phyloP scores from a whole-genome alignment of 2,113 vertebrate genomes.

The Cairina moschata region DNA sequence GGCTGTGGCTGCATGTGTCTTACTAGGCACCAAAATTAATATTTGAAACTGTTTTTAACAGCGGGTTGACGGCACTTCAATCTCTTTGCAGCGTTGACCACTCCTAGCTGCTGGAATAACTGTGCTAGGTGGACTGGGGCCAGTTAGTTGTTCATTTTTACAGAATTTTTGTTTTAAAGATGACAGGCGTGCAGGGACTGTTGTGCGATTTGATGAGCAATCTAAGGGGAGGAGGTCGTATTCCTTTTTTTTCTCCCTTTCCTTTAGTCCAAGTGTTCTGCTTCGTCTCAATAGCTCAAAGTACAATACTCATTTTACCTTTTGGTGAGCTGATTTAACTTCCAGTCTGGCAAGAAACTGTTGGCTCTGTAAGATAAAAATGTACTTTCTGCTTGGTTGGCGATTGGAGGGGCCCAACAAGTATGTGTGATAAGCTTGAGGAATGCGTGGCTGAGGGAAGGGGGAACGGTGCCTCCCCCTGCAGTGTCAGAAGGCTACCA shows the following conservation, averaged over 20 bases:
- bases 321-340: background rate
- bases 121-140: background rate
- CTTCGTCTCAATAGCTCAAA: background rate
- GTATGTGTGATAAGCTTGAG: background rate
- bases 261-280: background rate
- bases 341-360: background rate
- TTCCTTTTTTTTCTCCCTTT: background rate
- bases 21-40: background rate
- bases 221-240: background rate
- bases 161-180: background rate
- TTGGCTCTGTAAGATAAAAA: background rate
- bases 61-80: background rate
- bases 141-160: background rate
- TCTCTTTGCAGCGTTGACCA: background rate
- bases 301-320: background rate
- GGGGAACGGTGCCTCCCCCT: background rate
- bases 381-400: conserved; percentile 7
- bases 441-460: background rate
- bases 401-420: background rate
- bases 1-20: background rate
- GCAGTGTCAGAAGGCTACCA: background rate
- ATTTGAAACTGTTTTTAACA: background rate
- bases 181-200: background rate
- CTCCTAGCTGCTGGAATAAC: background rate
- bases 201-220: background rate